A percentile compares a stretch with the other conserved stretches of the same genome.
phyloP scores from a whole-genome alignment of 2,797 vertebrate genomes.

The Halcyon leucocephala region DNA sequence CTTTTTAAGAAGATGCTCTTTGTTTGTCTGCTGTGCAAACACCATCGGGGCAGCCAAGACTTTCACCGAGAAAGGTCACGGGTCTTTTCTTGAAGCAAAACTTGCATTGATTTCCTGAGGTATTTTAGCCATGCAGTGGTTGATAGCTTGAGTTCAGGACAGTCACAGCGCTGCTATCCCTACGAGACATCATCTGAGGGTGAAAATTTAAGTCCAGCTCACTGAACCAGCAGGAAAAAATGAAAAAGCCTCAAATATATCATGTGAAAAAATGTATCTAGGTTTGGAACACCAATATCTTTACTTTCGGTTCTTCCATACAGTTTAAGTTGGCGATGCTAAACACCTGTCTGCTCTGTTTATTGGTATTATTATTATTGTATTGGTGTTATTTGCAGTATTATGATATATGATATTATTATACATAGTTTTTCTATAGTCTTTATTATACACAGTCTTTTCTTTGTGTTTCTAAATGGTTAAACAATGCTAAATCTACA shows the following conservation, averaged over 20 bases:
- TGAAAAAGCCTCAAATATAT: not conserved
- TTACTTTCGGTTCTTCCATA: not conserved
- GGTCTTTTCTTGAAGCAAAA: not conserved
- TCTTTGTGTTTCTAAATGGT: not conserved
- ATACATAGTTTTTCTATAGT: not conserved
- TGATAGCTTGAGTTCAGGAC: not conserved
- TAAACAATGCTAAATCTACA: not conserved
- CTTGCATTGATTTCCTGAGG: not conserved
- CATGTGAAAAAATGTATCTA: not conserved
- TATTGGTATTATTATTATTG: not conserved
- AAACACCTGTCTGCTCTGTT: not conserved
- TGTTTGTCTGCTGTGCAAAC: slow-evolving; percentile 31
- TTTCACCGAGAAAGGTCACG: not conserved
- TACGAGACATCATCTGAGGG: not conserved
- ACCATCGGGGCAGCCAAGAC: not conserved
- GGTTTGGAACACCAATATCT: not conserved
- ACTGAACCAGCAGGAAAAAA: not conserved
- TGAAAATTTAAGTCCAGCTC: not conserved
- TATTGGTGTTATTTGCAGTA: not conserved
- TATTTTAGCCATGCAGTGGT: not conserved
- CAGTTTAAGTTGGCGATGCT: not conserved
- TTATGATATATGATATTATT: not conserved
- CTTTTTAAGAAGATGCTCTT: slow-evolving; percentile 44
- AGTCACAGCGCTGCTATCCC: not conserved
- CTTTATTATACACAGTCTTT: not conserved